Evolutionary conservation across 1,140 invertebrate genomes (phyloP), one percentile per base, ranked within the genome.

Genomic region (Lepidurus packardi): DNA sequence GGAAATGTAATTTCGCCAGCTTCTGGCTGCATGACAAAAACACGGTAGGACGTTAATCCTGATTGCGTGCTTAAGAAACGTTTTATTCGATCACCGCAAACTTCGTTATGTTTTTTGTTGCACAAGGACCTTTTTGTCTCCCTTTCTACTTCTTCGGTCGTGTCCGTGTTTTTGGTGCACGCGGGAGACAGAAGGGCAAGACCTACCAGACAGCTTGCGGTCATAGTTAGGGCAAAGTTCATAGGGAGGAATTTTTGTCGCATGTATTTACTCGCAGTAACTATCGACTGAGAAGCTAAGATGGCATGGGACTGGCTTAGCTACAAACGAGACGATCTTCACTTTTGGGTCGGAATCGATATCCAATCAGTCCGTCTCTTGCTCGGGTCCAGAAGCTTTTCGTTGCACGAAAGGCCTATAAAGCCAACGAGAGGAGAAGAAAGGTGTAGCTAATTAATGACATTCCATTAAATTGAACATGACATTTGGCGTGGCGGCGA

Each of bases 361-460:
- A 65, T 65, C 53, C 53, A 65, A 65, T 65, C 53, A 65, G 53
- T 65, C 53, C n/a, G 53, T n/a, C 53, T 65, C 53, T 65, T 21
- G 53, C 53, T 65, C 21, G 53, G 53, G 16, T 21, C 53, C 8
- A 16, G 21, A 65, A 16, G 9, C 13, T 65, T 65, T 65, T 65
- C 53, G 53, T 65, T 65, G 6, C 53, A 65, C 53, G 53, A 65
- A 65, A 65, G 13, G 8, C 53, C 16, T 65, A 65, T 65, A 65
- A 65, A 65, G 53, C 53, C 53, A 13, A 9, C 8, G 6, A 65
- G 53, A 65, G 21, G 53, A 16, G 53, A 9, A 65, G 53, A 65
- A 65, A 65, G 53, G 53, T 65, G 53, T 65, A 65, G 53, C 21
- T 65, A 65, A 65, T 65, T 65, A 65, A 65, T 21, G 53, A 65